Evolutionary conservation across 2,888 invertebrate genomes (phyloP).

Genomic region (Troides aeacus): DNA sequence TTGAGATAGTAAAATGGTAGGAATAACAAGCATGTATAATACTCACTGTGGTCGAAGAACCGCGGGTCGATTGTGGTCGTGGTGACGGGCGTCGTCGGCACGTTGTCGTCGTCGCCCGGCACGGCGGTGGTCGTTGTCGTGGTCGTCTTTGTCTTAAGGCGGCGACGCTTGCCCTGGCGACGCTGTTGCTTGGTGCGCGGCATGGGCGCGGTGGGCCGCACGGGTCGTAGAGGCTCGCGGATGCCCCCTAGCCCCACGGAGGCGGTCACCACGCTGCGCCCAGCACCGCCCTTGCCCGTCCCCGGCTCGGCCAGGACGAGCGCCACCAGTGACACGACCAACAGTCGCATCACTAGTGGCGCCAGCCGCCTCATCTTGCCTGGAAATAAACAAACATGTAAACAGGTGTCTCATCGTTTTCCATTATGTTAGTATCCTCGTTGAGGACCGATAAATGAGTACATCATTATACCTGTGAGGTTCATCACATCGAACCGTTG

Average conservation of each 20-base stretch:
- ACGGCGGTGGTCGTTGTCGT: slow-evolving; percentile 55
- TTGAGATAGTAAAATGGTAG: too few species aligned
- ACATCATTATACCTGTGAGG: too few species aligned
- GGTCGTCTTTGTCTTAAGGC: slow-evolving; percentile 57
- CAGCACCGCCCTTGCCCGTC: slow-evolving; percentile 36
- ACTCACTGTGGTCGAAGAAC: slow-evolving; percentile 70
- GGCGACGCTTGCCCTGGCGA: slow-evolving; percentile 50
- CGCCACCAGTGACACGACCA: slow-evolving; percentile 72
- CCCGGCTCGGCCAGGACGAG: slow-evolving; percentile 61
- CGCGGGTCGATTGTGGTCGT: slow-evolving; percentile 68
- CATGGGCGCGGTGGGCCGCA: slow-evolving; percentile 38
- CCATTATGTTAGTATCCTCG: too few species aligned
- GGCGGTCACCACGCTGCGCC: slow-evolving; percentile 26
- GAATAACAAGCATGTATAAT: background rate
- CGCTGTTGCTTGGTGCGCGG: slow-evolving; percentile 38
- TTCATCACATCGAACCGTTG: too few species aligned
- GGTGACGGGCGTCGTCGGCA: slow-evolving; percentile 48
- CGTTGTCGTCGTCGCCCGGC: slow-evolving; percentile 49
- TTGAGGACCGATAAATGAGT: too few species aligned
- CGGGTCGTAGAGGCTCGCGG: slow-evolving; percentile 30
- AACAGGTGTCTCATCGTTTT: too few species aligned
- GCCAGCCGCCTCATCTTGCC: slow-evolving; percentile 63
- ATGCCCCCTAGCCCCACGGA: slow-evolving; percentile 31
- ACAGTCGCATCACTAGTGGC: slow-evolving; percentile 73
- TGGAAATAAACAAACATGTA: slow-evolving; percentile 39